Evolutionary conservation across 2,113 vertebrate species (phyloP).

Genomic region (Cricetomys ansorgei): DNA sequence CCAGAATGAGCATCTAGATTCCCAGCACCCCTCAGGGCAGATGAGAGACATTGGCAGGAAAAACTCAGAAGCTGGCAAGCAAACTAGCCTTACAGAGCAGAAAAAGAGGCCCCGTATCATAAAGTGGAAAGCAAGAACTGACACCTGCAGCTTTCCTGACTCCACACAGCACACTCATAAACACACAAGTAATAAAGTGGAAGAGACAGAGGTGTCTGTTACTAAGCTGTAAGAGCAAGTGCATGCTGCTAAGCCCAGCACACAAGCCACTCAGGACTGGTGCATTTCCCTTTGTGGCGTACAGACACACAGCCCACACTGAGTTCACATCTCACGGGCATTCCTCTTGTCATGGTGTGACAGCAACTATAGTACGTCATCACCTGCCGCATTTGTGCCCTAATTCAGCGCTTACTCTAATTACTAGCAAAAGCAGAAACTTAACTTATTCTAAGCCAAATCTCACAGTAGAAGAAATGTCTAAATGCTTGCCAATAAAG

Average conservation of each 20-base stretch:
- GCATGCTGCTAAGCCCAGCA: not conserved
- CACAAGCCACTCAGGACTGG: not conserved
- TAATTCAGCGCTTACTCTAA: slow-evolving; percentile 9
- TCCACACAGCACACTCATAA: not conserved
- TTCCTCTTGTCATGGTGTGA: not conserved
- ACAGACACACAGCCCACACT: not conserved
- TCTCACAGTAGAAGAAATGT: not conserved
- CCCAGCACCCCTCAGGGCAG: not conserved
- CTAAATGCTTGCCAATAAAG: not conserved
- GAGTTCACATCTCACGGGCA: not conserved
- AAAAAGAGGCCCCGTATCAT: too few species aligned
- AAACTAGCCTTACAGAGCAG: not conserved
- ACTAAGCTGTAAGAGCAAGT: not conserved
- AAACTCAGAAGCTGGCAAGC: not conserved
- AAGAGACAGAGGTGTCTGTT: not conserved
- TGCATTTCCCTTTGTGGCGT: not conserved
- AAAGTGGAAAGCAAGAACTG: not conserved
- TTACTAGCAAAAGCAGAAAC: not conserved
- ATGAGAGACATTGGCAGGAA: not conserved
- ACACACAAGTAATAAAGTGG: not conserved
- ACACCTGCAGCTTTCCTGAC: not conserved
- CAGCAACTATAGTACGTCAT: not conserved
- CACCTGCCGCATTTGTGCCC: not conserved
- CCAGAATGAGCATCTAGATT: too few species aligned
- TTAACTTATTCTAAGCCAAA: slow-evolving; percentile 21